Conservation (phyloP, 2,888 invertebrate species). For the Heliconius charithonia region DNA sequence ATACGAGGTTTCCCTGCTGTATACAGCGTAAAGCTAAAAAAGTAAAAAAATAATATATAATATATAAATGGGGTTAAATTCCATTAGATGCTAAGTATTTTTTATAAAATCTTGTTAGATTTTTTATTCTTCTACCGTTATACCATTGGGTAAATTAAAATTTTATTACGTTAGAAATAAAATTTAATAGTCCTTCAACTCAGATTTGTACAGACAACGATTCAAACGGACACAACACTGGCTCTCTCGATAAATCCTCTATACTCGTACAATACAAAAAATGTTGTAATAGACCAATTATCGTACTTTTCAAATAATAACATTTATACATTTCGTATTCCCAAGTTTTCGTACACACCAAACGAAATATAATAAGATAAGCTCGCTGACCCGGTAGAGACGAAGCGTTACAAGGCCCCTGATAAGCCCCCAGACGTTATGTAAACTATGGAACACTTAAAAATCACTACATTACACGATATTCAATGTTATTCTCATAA, state of each 20-base stretch:
- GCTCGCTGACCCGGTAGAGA: conserved; percentile 61
- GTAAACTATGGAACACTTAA: conserved; percentile 34
- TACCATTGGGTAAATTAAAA: background rate
- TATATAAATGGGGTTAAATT: no score
- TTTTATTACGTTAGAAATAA: no score
- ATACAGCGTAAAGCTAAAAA: background rate
- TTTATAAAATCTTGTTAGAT: background rate
- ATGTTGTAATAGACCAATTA: no score
- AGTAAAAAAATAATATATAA: no score
- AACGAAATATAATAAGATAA: conserved; percentile 28
- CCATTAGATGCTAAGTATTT: no score
- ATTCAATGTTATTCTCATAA: conserved; percentile 14
- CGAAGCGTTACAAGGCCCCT: conserved; percentile 66
- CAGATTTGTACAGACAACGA: background rate
- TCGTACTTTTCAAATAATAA: no score
- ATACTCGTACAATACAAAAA: background rate
- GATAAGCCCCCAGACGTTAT: conserved; percentile 59
- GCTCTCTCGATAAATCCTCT: background rate
- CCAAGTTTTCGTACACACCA: conserved; percentile 28
- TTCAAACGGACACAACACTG: no score
- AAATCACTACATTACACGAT: conserved; percentile 31
- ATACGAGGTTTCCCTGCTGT: background rate
- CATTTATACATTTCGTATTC: conserved; percentile 1
- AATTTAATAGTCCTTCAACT: background rate
- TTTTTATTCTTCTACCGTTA: background rate